Conservation (phyloP, 2,888 invertebrate genomes). For the Notodonta dromedarius region DNA sequence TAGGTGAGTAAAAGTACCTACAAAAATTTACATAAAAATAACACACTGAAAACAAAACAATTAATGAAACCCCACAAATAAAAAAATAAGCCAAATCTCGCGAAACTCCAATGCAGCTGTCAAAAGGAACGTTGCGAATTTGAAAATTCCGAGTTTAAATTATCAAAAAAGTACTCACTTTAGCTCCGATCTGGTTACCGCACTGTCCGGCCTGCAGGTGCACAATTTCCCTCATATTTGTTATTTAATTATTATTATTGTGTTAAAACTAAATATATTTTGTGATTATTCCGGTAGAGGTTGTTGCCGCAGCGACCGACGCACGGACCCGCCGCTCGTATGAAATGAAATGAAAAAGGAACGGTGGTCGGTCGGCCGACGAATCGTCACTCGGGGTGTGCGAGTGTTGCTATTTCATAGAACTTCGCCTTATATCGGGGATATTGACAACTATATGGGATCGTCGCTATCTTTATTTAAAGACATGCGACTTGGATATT, state of each 20-base stretch:
- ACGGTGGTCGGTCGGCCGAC: conserved; percentile 49
- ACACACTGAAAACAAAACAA: not conserved
- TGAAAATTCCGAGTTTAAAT: conserved; percentile 32
- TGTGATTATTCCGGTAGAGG: conserved; percentile 45
- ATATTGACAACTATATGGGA: conserved; percentile 10
- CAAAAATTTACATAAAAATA: too few relatives aligned
- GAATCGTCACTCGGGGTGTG: conserved; percentile 62
- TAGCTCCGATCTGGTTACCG: conserved; percentile 92
- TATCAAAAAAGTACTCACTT: conserved; percentile 64
- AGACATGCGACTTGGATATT: not conserved
- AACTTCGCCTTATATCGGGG: conserved; percentile 43
- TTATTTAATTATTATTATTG: conserved; percentile 44
- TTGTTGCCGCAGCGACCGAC: conserved; percentile 30
- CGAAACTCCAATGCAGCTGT: conserved; percentile 19
- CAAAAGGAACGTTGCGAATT: conserved; percentile 39
- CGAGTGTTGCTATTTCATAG: conserved; percentile 48
- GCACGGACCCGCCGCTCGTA: conserved; percentile 57
- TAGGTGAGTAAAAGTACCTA: too few relatives aligned
- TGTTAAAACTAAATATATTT: conserved; percentile 40
- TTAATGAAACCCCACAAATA: conserved; percentile 5
- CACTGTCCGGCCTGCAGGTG: conserved; percentile 93
- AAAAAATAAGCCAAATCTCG: conserved; percentile 3
- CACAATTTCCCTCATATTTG: conserved; percentile 92
- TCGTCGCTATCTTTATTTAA: too few relatives aligned
- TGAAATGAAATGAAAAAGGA: conserved; percentile 64